Evolutionary conservation across 1,140 invertebrate species (phyloP).

Genomic region (Tetragnatha versicolor): DNA sequence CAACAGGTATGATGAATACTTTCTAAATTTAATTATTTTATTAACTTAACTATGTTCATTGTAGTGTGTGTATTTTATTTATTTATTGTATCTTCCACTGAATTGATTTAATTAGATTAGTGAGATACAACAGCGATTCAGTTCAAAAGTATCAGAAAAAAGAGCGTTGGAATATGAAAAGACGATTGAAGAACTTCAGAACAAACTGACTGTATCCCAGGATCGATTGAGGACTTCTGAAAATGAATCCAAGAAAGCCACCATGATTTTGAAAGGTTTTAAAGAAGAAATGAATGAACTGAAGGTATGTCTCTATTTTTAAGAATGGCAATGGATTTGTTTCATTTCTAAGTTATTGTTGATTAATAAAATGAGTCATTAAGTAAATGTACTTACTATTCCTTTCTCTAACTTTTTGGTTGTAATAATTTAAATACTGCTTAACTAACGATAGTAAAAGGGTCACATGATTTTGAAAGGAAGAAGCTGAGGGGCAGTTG

Average conservation of each 20-base stretch:
- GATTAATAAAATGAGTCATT: neutral
- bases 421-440: too few species aligned
- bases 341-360: neutral
- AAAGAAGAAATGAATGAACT: constrained; percentile 76
- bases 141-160: constrained; percentile 23
- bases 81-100: neutral
- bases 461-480: too few species aligned
- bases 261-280: constrained; percentile 72
- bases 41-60: neutral
- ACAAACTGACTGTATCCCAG: constrained; percentile 72
- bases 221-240: constrained; percentile 71
- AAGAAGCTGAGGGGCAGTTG: too few species aligned
- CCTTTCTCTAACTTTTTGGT: too few species aligned
- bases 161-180: constrained; percentile 60
- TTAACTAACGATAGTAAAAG: too few species aligned
- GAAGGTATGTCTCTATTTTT: constrained; percentile 67
- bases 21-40: neutral
- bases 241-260: constrained; percentile 69
- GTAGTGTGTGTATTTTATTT: neutral
- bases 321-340: neutral
- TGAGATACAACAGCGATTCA: constrained; percentile 10
- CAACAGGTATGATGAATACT: constrained; percentile 61
- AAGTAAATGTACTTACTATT: neutral
- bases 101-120: constrained; percentile 1
- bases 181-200: constrained; percentile 70